Conservation (phyloP, 1,140 invertebrate genomes). For the Zaprionus davidi region DNA sequence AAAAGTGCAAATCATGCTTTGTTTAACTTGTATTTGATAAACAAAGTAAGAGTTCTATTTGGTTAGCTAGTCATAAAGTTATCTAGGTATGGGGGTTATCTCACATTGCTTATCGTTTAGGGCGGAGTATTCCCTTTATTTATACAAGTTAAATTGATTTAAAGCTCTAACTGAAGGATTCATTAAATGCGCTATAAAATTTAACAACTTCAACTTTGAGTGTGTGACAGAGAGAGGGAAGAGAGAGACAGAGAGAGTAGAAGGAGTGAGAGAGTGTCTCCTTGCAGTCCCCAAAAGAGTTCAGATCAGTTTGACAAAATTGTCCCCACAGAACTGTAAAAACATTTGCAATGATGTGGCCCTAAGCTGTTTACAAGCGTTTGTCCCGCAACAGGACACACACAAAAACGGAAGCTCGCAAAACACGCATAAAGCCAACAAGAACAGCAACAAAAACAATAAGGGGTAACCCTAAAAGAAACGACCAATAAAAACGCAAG, state of each 20-base stretch:
- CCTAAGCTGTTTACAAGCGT: conserved; percentile 70
- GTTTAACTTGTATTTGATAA: background rate
- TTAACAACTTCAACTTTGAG: background rate
- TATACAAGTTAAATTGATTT: background rate
- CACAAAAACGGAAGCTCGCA: conserved; percentile 3
- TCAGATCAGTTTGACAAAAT: conserved; percentile 33
- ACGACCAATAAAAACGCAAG: conserved; percentile 66
- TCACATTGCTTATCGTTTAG: background rate
- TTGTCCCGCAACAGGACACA: conserved; percentile 19
- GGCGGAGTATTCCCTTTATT: background rate
- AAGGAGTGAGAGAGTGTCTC: no score
- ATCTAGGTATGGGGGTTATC: background rate
- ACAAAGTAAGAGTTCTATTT: background rate
- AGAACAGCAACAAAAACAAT: conserved; percentile 28
- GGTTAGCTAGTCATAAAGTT: background rate
- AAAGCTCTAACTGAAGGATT: background rate
- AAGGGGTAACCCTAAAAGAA: conserved; percentile 14
- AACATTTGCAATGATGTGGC: conserved; percentile 70
- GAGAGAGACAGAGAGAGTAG: no score
- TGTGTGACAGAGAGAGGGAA: background rate
- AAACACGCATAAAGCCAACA: conserved; percentile 34
- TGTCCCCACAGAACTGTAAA: conserved; percentile 52
- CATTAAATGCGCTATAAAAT: background rate
- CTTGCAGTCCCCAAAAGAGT: conserved; percentile 7
- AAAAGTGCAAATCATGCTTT: background rate